Evolutionary conservation across 2,113 vertebrate genomes (phyloP).

Genomic region (Macroglossus sobrinus): DNA sequence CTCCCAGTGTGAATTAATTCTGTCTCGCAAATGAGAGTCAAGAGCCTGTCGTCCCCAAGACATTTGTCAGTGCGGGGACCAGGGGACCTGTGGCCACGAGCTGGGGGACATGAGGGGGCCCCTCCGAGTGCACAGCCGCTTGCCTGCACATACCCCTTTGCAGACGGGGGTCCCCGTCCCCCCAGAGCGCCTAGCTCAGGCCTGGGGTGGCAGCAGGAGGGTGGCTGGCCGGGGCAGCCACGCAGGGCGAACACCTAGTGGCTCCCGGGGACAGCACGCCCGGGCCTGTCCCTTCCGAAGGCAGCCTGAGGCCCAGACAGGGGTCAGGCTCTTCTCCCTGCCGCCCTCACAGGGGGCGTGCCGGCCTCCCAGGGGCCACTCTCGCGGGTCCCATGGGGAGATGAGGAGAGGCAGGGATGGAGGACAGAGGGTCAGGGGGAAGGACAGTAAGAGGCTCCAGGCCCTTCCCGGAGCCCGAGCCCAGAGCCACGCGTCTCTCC

Average conservation of each 20-base stretch:
- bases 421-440: accelerated
- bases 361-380: not conserved
- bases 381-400: not conserved
- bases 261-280: not conserved
- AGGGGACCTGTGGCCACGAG: not conserved
- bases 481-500: not conserved
- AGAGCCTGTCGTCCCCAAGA: not conserved
- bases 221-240: no score
- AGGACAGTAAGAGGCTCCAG: not conserved
- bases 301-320: not conserved
- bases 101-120: not conserved
- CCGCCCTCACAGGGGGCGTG: not conserved
- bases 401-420: not conserved
- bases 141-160: not conserved
- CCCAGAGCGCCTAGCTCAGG: not conserved
- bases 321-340: no score
- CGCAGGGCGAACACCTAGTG: not conserved
- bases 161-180: not conserved
- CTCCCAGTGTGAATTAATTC: slow-evolving; percentile 12
- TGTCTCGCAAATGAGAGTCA: not conserved
- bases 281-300: no score
- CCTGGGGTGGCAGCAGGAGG: not conserved
- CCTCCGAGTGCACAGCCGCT: not conserved
- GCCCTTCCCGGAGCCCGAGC: not conserved
- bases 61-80: not conserved